These are phyloP conservation scores for Whitmania pigra DNA, from an alignment of 1,140 invertebrate species.

Conservation along the genomic window DNA sequence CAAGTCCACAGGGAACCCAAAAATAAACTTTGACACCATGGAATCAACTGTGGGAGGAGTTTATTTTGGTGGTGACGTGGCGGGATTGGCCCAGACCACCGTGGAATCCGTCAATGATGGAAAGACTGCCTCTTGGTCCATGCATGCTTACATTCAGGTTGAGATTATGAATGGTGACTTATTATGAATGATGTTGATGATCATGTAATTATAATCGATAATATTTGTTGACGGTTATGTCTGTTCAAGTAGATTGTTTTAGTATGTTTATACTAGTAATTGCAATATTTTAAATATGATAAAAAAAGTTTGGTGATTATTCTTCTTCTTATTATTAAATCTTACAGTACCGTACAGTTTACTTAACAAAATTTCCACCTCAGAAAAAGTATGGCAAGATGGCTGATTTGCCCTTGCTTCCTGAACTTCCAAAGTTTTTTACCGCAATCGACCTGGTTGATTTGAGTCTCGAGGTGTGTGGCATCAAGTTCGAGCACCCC, in stretches of 20 bases:
- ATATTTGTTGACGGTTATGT: background rate
- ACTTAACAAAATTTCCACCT: background rate
- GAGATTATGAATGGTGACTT: background rate
- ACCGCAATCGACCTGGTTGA: conserved; percentile 84
- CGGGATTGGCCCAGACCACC: conserved; percentile 83
- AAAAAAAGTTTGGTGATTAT: too few species aligned
- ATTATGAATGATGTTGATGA: background rate
- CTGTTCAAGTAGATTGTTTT: background rate
- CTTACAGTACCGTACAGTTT: too few species aligned
- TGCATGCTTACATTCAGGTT: conserved; percentile 82
- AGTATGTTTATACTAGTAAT: too few species aligned
- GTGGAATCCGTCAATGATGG: conserved; percentile 97
- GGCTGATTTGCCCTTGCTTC: conserved; percentile 50
- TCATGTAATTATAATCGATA: background rate
- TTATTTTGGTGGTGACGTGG: conserved; percentile 86
- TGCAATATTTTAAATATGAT: too few species aligned
- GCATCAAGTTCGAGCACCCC: conserved; percentile 85
- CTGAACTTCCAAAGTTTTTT: conserved; percentile 75
- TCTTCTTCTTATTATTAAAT: too few species aligned
- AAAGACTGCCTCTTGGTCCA: conserved; percentile 88
- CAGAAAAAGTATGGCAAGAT: background rate
- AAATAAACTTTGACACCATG: conserved; percentile 64
- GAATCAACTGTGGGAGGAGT: conserved; percentile 61
- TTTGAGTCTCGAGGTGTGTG: conserved; percentile 77
- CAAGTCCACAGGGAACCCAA: conserved; percentile 57